phyloP scores from a whole-genome alignment of 2,797 vertebrate species.

The Mycteria americana region DNA sequence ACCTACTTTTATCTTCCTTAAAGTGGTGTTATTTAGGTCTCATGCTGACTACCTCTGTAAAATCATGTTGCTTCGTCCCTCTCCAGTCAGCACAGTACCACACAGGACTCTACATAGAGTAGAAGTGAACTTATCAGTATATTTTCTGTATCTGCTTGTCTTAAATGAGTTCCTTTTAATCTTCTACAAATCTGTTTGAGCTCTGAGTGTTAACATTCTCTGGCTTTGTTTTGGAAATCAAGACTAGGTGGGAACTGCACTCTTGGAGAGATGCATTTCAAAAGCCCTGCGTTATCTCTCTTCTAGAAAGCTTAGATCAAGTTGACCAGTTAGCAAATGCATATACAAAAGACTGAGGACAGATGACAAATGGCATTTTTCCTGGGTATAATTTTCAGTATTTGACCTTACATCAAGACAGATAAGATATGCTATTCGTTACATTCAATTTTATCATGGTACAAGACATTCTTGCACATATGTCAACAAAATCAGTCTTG shows the following conservation, averaged over 20 bases:
- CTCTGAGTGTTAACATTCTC: not conserved
- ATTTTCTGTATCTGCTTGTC: not conserved
- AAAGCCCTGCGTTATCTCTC: not conserved
- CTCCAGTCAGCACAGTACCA: not conserved
- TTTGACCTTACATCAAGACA: not conserved
- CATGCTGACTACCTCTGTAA: not conserved
- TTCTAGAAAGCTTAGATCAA: not conserved
- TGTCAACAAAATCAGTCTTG: not conserved
- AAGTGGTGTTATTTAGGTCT: not conserved
- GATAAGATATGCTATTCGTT: not conserved
- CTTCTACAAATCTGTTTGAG: not conserved
- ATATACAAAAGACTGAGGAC: not conserved
- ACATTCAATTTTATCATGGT: not conserved
- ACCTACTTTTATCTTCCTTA: not conserved
- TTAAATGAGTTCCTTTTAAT: not conserved
- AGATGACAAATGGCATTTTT: not conserved
- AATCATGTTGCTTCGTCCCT: not conserved
- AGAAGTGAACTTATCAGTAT: not conserved
- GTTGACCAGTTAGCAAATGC: not conserved
- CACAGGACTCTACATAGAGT: not conserved
- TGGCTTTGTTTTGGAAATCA: not conserved
- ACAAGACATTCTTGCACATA: not conserved
- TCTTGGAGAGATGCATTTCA: not conserved
- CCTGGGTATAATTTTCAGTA: not conserved
- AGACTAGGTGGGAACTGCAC: not conserved